Conservation (phyloP, 1,140 invertebrate species). For the Dufourea novaeangliae region DNA sequence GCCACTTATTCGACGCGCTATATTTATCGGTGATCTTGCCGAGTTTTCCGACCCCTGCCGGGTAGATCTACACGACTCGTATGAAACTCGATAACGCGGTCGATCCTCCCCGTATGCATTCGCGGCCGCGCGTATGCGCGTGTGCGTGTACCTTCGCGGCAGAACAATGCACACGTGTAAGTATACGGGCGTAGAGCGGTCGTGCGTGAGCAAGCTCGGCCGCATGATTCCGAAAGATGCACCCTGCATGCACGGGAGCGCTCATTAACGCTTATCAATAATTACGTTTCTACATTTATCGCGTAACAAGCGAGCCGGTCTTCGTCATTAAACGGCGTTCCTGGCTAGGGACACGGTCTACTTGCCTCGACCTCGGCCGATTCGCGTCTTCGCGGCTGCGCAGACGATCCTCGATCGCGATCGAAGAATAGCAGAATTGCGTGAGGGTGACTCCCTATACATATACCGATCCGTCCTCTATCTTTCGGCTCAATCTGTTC, state of each 20-base stretch:
- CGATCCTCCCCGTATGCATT: constrained; percentile 36
- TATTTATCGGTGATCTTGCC: constrained; percentile 76
- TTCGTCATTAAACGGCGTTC: constrained; percentile 67
- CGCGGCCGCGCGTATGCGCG: background rate
- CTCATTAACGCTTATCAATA: constrained; percentile 76
- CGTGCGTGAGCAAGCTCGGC: constrained; percentile 69
- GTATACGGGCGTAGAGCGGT: constrained; percentile 22
- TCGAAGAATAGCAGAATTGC: background rate
- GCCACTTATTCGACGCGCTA: constrained; percentile 70
- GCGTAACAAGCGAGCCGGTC: constrained; percentile 71
- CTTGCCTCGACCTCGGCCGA: constrained; percentile 55
- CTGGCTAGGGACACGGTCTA: constrained; percentile 69
- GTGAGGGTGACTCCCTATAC: no score
- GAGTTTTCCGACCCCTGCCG: constrained; percentile 73
- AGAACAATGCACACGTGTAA: constrained; percentile 42
- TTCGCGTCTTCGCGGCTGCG: constrained; percentile 16
- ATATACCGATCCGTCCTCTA: background rate
- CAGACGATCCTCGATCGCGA: background rate
- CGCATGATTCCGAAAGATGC: constrained; percentile 63
- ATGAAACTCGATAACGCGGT: constrained; percentile 44
- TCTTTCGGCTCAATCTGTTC: background rate
- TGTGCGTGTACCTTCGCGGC: constrained; percentile 12
- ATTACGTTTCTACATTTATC: constrained; percentile 76
- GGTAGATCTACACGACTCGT: constrained; percentile 51
- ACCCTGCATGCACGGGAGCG: constrained; percentile 47